These are phyloP conservation scores for Alcis repandata DNA, from an alignment of 2,888 invertebrate species.

Conservation along the genomic window DNA sequence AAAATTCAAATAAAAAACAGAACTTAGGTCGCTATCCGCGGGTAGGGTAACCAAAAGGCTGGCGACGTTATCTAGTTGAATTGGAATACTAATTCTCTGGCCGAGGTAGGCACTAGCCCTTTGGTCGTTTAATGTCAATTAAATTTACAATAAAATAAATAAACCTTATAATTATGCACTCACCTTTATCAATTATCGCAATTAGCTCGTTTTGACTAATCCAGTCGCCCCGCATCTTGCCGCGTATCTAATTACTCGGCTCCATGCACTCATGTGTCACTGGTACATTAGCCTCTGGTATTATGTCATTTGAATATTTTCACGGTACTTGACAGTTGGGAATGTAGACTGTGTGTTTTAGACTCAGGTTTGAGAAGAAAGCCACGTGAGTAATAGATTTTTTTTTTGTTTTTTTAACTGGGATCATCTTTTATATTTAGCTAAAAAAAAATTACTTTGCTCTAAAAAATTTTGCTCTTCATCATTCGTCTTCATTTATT, in stretches of 20 bases:
- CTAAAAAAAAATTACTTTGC: no score
- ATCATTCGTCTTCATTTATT: no score
- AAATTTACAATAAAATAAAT: no score
- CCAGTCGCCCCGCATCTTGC: slow-evolving; percentile 4
- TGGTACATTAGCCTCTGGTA: slow-evolving; percentile 41
- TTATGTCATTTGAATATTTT: slow-evolving; percentile 53
- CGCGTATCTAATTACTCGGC: slow-evolving; percentile 21
- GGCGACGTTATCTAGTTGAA: no score
- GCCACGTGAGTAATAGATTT: slow-evolving; percentile 12
- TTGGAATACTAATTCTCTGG: no score
- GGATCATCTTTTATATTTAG: no score
- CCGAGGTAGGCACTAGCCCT: no score
- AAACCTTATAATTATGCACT: background rate
- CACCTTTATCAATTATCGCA: slow-evolving; percentile 2
- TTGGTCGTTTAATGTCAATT: no score
- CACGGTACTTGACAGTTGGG: slow-evolving; percentile 41
- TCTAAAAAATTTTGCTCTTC: no score
- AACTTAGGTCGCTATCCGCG: no score
- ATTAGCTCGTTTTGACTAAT: slow-evolving; percentile 9
- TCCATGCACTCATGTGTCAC: slow-evolving; percentile 31
- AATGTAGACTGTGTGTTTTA: slow-evolving; percentile 29
- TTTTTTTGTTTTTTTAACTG: background rate
- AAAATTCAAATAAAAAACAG: no score
- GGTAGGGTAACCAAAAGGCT: no score
- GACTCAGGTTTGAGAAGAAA: background rate